A percentile compares a stretch with the other conserved stretches of the same genome.
Conservation (phyloP, 2,113 vertebrate genomes). For the Paedocypris sp. region DNA sequence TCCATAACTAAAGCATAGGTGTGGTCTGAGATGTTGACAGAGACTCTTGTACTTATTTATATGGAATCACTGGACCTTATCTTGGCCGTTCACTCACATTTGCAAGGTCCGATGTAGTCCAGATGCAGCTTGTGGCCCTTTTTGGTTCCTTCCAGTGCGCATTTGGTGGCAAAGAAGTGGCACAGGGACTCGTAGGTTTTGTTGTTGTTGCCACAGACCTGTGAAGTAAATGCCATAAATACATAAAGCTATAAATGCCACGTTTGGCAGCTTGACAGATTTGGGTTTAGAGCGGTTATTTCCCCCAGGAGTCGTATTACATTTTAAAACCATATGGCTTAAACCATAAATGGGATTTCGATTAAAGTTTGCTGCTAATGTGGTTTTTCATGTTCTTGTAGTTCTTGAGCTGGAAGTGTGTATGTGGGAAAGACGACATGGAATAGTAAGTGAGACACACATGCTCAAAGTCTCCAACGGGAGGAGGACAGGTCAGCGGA, state of each 20-base stretch:
- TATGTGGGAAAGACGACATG: neutral
- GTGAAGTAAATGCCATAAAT: neutral
- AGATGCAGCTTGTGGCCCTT: slow-evolving; percentile 98
- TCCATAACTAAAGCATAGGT: neutral
- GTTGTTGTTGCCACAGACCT: slow-evolving; percentile 96
- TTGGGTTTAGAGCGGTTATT: too few relatives aligned
- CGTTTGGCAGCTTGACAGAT: neutral
- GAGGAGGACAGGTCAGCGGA: slow-evolving; percentile 76
- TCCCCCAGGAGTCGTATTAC: neutral
- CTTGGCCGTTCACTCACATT: slow-evolving; percentile 66
- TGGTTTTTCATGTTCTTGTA: too few relatives aligned
- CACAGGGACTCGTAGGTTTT: slow-evolving; percentile 94
- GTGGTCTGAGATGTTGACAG: neutral
- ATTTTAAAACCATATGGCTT: neutral
- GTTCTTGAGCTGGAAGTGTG: neutral
- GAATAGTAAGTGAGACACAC: slow-evolving; percentile 49
- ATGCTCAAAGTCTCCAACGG: slow-evolving; percentile 80
- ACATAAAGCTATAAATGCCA: neutral
- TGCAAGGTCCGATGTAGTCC: slow-evolving; percentile 97
- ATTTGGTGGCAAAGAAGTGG: slow-evolving; percentile 97
- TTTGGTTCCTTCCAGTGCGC: slow-evolving; percentile 95
- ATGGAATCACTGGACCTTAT: neutral
- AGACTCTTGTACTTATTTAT: neutral
- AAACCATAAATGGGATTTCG: neutral
- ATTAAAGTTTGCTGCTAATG: neutral